Conservation (phyloP, 2,113 vertebrate genomes). For the Taurulus bubalis region DNA sequence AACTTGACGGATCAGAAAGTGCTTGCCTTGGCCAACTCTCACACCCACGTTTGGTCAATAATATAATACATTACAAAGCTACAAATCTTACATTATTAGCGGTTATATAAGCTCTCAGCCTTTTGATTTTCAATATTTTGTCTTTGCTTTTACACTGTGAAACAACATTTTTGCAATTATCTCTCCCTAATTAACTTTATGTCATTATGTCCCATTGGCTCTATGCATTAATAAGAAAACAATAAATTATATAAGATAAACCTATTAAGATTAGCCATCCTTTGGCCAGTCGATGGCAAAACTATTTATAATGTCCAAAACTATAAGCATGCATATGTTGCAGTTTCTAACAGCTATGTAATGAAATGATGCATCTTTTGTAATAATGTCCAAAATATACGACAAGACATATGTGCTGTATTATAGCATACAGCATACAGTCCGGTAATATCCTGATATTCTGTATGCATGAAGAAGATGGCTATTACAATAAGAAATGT, state of each 20-base stretch:
- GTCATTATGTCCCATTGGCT: neutral
- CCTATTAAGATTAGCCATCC: neutral
- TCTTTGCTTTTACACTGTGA: neutral
- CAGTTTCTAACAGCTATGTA: neutral
- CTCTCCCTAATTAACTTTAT: slow-evolving; percentile 19
- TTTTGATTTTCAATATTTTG: neutral
- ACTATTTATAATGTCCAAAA: neutral
- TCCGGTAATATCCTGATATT: neutral
- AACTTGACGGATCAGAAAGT: neutral
- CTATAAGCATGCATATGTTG: neutral
- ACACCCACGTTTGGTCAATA: neutral
- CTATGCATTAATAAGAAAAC: slow-evolving; percentile 15
- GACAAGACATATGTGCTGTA: neutral
- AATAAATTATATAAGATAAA: slow-evolving; percentile 2
- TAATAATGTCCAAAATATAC: neutral
- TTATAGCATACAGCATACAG: neutral
- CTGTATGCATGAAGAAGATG: neutral
- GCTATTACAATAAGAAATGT: no score
- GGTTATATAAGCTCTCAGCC: neutral
- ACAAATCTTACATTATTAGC: neutral
- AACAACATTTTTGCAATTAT: neutral
- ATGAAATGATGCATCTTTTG: neutral
- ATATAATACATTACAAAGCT: neutral
- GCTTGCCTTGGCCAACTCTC: neutral
- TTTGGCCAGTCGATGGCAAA: neutral